Evolutionary conservation across 2,113 vertebrate species (phyloP), one percentile per base, ranked within the genome.

Genomic region (Mirounga angustirostris): DNA sequence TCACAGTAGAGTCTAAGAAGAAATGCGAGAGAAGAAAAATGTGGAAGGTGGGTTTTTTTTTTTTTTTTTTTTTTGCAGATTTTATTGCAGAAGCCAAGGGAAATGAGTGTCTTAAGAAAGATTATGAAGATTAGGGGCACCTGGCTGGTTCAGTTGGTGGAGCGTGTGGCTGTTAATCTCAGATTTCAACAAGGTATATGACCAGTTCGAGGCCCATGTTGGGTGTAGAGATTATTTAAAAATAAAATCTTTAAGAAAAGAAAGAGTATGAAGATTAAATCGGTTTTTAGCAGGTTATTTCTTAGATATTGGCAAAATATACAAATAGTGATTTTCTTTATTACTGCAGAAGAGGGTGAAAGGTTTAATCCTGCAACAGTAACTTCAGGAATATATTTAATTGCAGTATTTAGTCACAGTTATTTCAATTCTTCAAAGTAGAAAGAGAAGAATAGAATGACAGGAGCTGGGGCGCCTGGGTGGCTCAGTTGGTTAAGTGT

Each of bases 371-470:
- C 61, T 83, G 19, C 24, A 84, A 59, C 52, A 65, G 4, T 89
- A 63, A 76, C 88, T 95, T 92, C 22, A 50, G 76, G 56, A 92
- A 56, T 95, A 91, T 81, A 78, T 65, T 84, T 88, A 88, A 92
- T 82, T 91, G 36, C 59, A 71, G 30, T 65, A 82, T 74, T 83
- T 90, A 78, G 33, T 92, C 58, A 94, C 61, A 74, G 50, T 46
- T 86, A 59, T 92, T 94, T 63, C 81, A 73, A 82, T 94, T 93
- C 21, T 89, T 96, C n/a, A 65, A 95, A 40, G 52, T 54, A 81
- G 69, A 86, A 74, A 76, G 22, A 54, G 61, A 80, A 87, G 65
- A 89, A 52, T 33, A 76, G 43, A 69, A 50, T 84, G 18, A 2
- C 54, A 69, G 95, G 67, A 95, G 40, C 59, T 92, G 71, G 33